Base-by-base conservation (phyloP, 2,888 invertebrate genomes). In the Tenthredo distinguenda region DNA sequence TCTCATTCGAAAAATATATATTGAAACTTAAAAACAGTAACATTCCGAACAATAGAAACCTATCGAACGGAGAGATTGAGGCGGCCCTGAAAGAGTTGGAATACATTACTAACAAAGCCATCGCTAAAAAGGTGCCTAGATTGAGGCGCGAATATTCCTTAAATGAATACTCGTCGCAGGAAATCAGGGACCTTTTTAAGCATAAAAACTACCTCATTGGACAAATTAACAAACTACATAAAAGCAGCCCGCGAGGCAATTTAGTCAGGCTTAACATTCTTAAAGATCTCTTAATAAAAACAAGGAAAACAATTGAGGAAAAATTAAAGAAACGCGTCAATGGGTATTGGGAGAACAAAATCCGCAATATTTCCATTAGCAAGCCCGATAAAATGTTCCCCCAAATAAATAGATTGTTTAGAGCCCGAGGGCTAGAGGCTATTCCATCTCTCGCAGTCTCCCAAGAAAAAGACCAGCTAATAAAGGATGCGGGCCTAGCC, bases 61-160 rank as follows among this genome's bases (percentile, higher is more conserved):
- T 89, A 37, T 71, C 86, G 0, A 85, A 55, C 31, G 3, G 58
- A 0, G 88, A 89, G 85, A 87, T 88, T 2, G 84, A 87, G 6
- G 2, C 12, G 5, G n/a, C 83, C 3, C 76, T 86, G 9, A 65
- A 26, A 31, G 21, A 31, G 10, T 12, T 65, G 0, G 65, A 65
- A 65, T 4, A 4, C 21, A 65, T 15, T 0, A 65, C 31, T 1
- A 4, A 3, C 7, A 31, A 65, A 18, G 21, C 31, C 5, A 65
- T 65, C 2, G 31, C 31, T 1, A 65, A 65, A 65, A 65, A 65
- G 6, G 65, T 65, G n/a, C 65, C 65, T 0, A 65, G 21, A 65
- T 9, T 65, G 3, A 26, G 21, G 31, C 26, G 9, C 26, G 3
- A 12, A 3, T 10, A 21, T 21, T 12, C 31, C 0, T 1, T 65